Evolutionary conservation across 2,113 vertebrate genomes (phyloP).

Genomic region (Paratilapia polleni): DNA sequence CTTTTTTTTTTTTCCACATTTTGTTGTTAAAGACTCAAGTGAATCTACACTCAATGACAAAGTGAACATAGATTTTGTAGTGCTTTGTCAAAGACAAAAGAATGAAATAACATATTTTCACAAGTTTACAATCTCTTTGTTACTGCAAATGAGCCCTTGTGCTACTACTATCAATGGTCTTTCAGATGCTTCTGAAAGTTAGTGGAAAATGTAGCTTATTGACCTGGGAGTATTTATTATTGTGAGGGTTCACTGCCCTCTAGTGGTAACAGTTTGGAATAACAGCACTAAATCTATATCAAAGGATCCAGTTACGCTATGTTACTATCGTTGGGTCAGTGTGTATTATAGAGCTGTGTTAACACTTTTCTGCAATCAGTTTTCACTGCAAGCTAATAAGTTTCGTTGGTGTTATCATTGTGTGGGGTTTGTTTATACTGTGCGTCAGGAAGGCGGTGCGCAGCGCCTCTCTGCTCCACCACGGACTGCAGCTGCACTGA

Average conservation of each 20-base stretch:
- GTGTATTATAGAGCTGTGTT: rapidly evolving
- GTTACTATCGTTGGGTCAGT: not conserved
- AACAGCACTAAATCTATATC: not conserved
- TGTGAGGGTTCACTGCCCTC: not conserved
- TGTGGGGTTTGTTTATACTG: not conserved
- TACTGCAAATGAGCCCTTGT: too few relatives aligned
- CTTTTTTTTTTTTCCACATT: too few relatives aligned
- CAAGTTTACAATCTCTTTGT: too few relatives aligned
- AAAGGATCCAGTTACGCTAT: not conserved
- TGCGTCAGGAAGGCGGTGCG: not conserved
- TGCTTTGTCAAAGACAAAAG: too few relatives aligned
- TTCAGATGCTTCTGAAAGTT: too few relatives aligned
- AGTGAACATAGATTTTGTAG: too few relatives aligned
- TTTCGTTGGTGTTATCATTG: not conserved
- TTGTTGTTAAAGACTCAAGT: too few relatives aligned
- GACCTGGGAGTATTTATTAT: not conserved
- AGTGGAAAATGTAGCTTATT: too few relatives aligned
- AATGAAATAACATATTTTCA: too few relatives aligned
- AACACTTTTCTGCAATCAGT: not conserved
- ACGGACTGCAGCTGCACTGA: not conserved
- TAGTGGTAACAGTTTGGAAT: not conserved
- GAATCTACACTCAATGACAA: too few relatives aligned
- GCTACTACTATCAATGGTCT: too few relatives aligned
- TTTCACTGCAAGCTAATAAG: not conserved
- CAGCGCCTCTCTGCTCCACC: not conserved